A percentile compares a stretch with the other conserved stretches of the same genome.
These are phyloP conservation scores for Quadroppia sp. DNA, from an alignment of 2,888 invertebrate genomes.

Conservation along the genomic window DNA sequence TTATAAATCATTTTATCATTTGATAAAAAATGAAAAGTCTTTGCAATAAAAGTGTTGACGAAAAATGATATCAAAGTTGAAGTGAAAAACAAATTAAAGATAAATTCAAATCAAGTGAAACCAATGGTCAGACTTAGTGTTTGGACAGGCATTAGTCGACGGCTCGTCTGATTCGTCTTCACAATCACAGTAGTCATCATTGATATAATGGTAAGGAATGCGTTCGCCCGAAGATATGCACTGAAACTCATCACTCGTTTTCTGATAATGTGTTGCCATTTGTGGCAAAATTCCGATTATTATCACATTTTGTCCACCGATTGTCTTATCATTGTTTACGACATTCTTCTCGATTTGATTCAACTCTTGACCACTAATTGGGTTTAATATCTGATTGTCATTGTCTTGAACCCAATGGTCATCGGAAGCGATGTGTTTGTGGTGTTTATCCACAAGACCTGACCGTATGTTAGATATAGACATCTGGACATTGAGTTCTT, in stretches of 20 bases:
- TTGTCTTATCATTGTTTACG: neutral
- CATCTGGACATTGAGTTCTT: conserved; percentile 11
- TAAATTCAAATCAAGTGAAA: too few species aligned
- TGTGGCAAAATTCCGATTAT: neutral
- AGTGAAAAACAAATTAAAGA: too few species aligned
- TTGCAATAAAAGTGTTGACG: neutral
- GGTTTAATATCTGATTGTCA: neutral
- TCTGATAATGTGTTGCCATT: neutral
- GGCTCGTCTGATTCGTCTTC: conserved; percentile 56
- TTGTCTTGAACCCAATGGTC: neutral
- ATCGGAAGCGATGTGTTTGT: too few species aligned
- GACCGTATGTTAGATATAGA: neutral
- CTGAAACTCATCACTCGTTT: conserved; percentile 6
- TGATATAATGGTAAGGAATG: conserved; percentile 65
- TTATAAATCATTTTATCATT: neutral
- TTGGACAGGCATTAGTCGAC: conserved; percentile 55
- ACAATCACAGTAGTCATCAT: conserved; percentile 94
- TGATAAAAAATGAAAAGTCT: neutral
- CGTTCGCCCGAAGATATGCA: conserved; percentile 50
- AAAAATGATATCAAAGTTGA: neutral
- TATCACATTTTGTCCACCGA: neutral
- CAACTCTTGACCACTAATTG: neutral
- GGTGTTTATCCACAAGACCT: too few species aligned
- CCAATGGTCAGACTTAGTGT: conserved; percentile 50
- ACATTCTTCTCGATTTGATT: neutral